Percentiles rank a stretch among this genome's conserved stretches.
phyloP scores from a whole-genome alignment of 2,113 vertebrate genomes.

The Poecile atricapillus region DNA sequence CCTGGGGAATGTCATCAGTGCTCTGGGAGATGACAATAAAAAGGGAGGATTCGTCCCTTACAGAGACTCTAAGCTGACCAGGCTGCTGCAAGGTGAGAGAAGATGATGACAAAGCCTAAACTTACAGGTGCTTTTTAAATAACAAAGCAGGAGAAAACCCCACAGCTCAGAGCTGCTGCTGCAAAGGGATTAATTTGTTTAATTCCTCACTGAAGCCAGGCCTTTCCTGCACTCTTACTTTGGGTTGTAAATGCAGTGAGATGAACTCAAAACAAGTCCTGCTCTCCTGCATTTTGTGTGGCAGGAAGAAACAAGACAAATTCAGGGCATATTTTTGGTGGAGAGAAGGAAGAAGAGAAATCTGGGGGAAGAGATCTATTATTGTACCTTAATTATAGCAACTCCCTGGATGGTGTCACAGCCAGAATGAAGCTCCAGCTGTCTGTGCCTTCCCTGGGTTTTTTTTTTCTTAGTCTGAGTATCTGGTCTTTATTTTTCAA shows the following conservation, averaged over 20 bases:
- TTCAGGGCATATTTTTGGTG: not conserved
- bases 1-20: constrained; percentile 96
- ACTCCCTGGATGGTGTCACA: not conserved
- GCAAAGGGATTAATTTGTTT: not conserved
- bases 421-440: not conserved
- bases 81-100: constrained; percentile 88
- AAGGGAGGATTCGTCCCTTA: constrained; percentile 92
- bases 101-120: not conserved
- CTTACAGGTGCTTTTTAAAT: not conserved
- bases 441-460: not conserved
- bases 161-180: not conserved
- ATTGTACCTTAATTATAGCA: not conserved
- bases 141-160: not conserved
- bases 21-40: constrained; percentile 93
- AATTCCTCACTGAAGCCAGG: not conserved
- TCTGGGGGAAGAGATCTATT: not conserved
- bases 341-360: not conserved
- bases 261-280: not conserved
- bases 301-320: not conserved
- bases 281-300: not conserved
- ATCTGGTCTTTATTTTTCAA: not conserved
- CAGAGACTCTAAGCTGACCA: constrained; percentile 94
- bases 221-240: not conserved
- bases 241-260: not conserved
- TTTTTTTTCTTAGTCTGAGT: not conserved